phyloP scores from a whole-genome alignment of 2,113 vertebrate species.

The Entosphenus tridentatus region DNA sequence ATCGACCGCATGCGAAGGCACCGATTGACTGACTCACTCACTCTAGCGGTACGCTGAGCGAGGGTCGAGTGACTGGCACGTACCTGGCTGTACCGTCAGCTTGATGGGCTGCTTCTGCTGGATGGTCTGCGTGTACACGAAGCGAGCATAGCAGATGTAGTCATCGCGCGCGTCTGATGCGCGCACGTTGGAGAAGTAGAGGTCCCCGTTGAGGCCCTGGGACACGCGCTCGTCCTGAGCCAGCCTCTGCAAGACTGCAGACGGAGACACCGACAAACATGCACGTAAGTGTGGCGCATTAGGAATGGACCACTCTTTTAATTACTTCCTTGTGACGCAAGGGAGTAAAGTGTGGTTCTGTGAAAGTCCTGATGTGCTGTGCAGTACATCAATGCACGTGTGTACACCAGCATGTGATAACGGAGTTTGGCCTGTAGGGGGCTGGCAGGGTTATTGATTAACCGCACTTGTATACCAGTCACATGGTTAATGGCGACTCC shows the following conservation, averaged over 20 bases:
- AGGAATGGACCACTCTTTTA: no score
- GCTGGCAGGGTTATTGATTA: no score
- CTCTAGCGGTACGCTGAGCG: neutral
- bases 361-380: no score
- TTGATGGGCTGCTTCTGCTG: constrained; percentile 95
- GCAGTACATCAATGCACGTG: no score
- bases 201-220: constrained; percentile 80
- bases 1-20: neutral
- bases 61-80: constrained; percentile 15
- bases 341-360: no score
- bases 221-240: constrained; percentile 67
- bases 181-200: constrained; percentile 84
- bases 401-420: no score
- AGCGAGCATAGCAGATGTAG: constrained; percentile 95
- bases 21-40: neutral
- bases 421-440: no score
- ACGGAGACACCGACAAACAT: no score
- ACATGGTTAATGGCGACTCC: no score
- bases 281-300: no score
- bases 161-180: constrained; percentile 58
- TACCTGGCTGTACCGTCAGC: constrained; percentile 65
- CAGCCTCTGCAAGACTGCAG: constrained; percentile 68
- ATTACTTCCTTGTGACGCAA: no score
- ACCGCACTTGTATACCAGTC: no score
- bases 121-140: constrained; percentile 92